Base-by-base conservation (phyloP, 2,797 vertebrate species). In the Phataginus tricuspis region DNA sequence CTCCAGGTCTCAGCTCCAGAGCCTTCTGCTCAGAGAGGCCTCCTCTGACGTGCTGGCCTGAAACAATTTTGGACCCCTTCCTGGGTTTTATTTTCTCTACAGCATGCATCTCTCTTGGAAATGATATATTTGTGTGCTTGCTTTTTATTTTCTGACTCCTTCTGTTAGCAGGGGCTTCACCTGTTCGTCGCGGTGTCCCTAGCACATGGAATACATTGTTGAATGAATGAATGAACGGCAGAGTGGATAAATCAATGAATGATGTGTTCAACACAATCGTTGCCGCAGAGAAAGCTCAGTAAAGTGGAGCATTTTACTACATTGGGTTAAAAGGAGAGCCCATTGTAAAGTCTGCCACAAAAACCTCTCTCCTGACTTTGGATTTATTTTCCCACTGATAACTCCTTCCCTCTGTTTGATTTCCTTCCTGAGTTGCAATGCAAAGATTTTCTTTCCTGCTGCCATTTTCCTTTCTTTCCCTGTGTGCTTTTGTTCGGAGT, bases 381-480 rank as follows among this genome's bases (percentile, higher is more conserved):
- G n/a, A 25, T 69, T 88, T 59, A 45, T 51, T 45, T 71, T 92
- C 57, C 75, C 71, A 9, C 71, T 16, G 27, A 68, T 83, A 63
- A 83, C 34, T 45, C 39, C 68, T 57, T 85, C 37, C 45, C 79
- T 90, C 91, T 31, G 31, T 61, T 68, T 90, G 23, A 63, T 80
- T 86, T 96, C 69, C 29, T 85, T 77, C 75, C 55, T 53, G 6
- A 77, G 37, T 55, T 63, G 1, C 63, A 42, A 31, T 5, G 53
- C 25, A 64, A 84, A 83, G 55, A 15, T 87, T 83, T 51, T 72
- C 71, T 63, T 83, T 64, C 88, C 34, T 42, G 16, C 85, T 93
- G 77, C 42, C 80, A 19, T 89, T 95, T 93, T 79, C 37, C 42
- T 89, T 85, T 86, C 37, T 63, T 27, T 86, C 25, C 66, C 53